phyloP scores from a whole-genome alignment of 2,888 invertebrate species.

The Calameuta filiformis region DNA sequence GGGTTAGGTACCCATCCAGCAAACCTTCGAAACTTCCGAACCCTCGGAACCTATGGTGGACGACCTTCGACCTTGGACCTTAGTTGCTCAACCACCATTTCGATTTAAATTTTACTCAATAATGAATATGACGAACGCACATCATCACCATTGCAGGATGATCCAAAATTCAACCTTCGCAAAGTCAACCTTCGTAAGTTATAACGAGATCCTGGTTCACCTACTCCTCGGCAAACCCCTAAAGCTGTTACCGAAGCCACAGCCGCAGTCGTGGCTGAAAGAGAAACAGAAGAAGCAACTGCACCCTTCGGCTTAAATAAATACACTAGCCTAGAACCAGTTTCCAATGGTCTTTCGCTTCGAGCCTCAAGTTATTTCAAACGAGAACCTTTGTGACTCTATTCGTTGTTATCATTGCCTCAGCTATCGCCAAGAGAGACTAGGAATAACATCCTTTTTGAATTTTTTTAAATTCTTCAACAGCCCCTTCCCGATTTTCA shows the following conservation, averaged over 20 bases:
- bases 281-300: neutral
- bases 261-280: neutral
- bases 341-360: neutral
- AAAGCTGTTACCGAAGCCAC: neutral
- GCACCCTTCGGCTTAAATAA: neutral
- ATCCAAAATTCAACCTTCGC: too few relatives aligned
- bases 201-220: neutral
- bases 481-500: neutral
- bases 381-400: neutral
- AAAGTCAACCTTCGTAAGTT: neutral
- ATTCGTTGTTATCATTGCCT: neutral
- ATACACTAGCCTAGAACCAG: neutral
- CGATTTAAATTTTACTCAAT: neutral
- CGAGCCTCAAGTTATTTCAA: neutral
- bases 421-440: neutral
- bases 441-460: neutral
- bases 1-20: neutral
- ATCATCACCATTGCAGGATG: neutral
- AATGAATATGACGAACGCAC: neutral
- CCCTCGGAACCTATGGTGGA: conserved; percentile 9
- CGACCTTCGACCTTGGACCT: conserved; percentile 12
- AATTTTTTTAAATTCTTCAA: neutral
- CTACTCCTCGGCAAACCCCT: neutral
- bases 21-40: neutral
- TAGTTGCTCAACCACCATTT: neutral